These are phyloP conservation scores for Tonatia bakeri DNA, from an alignment of 2,113 vertebrate genomes.

Conservation along the genomic window DNA sequence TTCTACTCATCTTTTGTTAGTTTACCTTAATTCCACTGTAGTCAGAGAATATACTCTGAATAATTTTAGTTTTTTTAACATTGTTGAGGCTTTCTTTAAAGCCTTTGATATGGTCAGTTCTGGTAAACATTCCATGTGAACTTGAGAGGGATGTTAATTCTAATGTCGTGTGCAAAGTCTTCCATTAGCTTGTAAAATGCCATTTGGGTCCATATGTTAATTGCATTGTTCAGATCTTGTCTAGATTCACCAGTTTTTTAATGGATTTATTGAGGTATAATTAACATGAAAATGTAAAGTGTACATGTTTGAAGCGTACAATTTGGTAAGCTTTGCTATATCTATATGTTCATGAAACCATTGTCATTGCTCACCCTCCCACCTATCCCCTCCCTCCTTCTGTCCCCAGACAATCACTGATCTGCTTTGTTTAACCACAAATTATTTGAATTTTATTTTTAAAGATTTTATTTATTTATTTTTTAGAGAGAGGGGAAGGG, in stretches of 20 bases:
- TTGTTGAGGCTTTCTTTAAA: not conserved
- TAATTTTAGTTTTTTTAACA: not conserved
- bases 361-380: not conserved
- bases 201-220: not conserved
- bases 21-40: not conserved
- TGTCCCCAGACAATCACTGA: not conserved
- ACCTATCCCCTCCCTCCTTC: not conserved
- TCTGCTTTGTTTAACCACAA: not conserved
- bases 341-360: not conserved
- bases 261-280: not conserved
- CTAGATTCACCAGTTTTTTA: not conserved
- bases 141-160: not conserved
- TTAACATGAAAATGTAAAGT: not conserved
- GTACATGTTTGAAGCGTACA: not conserved
- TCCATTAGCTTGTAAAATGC: not conserved
- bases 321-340: not conserved
- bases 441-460: not conserved
- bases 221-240: not conserved
- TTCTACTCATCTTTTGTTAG: not conserved
- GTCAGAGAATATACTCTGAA: not conserved
- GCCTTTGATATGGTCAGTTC: not conserved
- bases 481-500: too few species aligned
- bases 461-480: too few species aligned
- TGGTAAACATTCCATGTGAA: not conserved
- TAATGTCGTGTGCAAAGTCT: not conserved